Conservation (phyloP, 2,888 invertebrate species). For the Heterodera filipjevi region DNA sequence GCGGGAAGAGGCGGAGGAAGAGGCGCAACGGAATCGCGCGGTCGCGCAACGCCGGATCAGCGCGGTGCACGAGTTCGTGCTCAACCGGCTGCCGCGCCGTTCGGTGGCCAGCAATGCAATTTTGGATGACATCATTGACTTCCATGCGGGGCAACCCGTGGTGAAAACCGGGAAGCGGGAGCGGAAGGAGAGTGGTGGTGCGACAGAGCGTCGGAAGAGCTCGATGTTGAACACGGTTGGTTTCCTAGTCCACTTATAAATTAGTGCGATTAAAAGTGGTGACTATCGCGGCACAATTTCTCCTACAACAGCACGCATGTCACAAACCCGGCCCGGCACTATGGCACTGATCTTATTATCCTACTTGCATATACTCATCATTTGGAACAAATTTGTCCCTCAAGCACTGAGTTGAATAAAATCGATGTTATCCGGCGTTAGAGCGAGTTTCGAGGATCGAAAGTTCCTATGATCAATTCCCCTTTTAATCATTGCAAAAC, state of each 20-base stretch:
- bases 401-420: no score
- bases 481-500: no score
- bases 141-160: slow-evolving; percentile 43
- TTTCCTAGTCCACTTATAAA: neutral
- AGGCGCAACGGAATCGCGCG: slow-evolving; percentile 10
- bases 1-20: slow-evolving; percentile 16
- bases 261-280: no score
- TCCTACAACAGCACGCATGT: no score
- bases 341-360: no score
- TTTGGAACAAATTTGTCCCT: no score
- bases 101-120: slow-evolving; percentile 56
- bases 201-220: neutral
- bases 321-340: no score
- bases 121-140: slow-evolving; percentile 55
- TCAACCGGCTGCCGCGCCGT: slow-evolving; percentile 55
- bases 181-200: neutral
- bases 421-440: no score
- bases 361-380: no score
- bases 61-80: slow-evolving; percentile 58
- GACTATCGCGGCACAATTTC: neutral
- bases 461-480: no score
- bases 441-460: no score
- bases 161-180: neutral
- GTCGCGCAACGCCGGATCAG: slow-evolving; percentile 34
- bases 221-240: neutral